Evolutionary conservation across 1,140 invertebrate genomes (phyloP).

Genomic region (Pogonus chalceus): DNA sequence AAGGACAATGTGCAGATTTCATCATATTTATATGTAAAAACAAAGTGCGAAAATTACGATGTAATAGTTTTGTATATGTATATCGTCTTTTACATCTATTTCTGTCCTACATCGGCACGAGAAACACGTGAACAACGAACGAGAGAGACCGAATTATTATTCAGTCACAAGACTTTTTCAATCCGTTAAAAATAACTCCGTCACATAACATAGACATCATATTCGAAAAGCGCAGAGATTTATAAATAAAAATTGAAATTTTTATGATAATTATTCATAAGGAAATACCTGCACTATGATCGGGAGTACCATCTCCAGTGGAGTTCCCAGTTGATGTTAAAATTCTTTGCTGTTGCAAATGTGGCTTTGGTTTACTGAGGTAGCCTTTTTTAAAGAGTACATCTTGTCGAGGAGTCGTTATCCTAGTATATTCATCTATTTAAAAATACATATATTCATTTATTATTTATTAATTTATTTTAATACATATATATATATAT

Average conservation of each 20-base stretch:
- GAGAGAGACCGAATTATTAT: too few relatives aligned
- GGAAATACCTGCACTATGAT: conserved; percentile 30
- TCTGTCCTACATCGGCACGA: conserved; percentile 1
- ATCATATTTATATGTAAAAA: too few relatives aligned
- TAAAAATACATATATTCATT: not conserved
- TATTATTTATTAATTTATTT: not conserved
- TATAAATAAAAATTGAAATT: too few relatives aligned
- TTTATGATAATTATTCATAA: not conserved
- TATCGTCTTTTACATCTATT: conserved; percentile 1
- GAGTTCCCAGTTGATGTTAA: conserved; percentile 31
- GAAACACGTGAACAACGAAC: not conserved
- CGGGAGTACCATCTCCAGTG: conserved; percentile 34
- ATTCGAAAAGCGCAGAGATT: not conserved
- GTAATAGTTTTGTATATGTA: too few relatives aligned
- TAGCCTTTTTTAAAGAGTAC: conserved; percentile 65
- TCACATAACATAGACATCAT: too few relatives aligned
- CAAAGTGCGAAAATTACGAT: too few relatives aligned
- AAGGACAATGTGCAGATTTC: too few relatives aligned
- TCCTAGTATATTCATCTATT: conserved; percentile 60
- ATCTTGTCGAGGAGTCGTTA: conserved; percentile 59
- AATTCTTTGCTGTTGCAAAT: conserved; percentile 30
- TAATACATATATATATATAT: conserved; percentile 3
- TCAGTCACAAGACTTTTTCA: too few relatives aligned
- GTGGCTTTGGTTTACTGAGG: conserved; percentile 47
- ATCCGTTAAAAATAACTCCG: too few relatives aligned